phyloP scores from a whole-genome alignment of 2,797 vertebrate species.

The Thalassophryne amazonica region DNA sequence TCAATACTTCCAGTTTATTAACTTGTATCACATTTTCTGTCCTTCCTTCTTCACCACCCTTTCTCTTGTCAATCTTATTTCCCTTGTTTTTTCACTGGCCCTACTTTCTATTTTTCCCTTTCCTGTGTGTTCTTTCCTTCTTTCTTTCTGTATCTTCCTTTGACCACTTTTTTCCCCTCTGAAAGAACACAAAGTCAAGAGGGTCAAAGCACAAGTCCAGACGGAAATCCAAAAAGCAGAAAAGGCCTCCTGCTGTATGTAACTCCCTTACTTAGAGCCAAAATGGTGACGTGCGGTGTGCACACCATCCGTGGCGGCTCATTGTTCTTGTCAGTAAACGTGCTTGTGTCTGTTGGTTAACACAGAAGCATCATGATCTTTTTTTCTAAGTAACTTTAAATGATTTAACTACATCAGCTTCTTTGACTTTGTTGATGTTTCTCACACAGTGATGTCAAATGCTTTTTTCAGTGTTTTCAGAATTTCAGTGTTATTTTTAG shows the following conservation, averaged over 20 bases:
- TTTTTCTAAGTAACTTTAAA: conserved; percentile 29
- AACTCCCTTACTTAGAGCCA: conserved; percentile 59
- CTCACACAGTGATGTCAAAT: conserved; percentile 37
- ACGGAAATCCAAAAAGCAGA: conserved; percentile 89
- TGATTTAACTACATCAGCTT: conserved; percentile 11
- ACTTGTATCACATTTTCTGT: conserved; percentile 51
- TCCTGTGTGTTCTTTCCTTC: not conserved
- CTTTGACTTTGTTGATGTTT: conserved; percentile 6
- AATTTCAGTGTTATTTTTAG: conserved; percentile 12
- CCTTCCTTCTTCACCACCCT: conserved; percentile 29
- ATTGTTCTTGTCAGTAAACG: conserved; percentile 34
- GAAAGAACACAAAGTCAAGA: conserved; percentile 81
- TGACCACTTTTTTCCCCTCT: conserved; percentile 36
- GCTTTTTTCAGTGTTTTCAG: conserved; percentile 15
- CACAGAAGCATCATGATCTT: conserved; percentile 1
- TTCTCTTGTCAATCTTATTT: not conserved
- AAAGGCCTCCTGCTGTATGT: conserved; percentile 85
- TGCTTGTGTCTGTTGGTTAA: conserved; percentile 67
- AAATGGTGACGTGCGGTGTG: conserved; percentile 30
- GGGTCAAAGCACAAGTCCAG: conserved; percentile 82
- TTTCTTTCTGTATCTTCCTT: conserved; percentile 11
- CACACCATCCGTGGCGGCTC: conserved; percentile 28
- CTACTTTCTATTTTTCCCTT: not conserved
- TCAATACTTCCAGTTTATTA: conserved; percentile 54
- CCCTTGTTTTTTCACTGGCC: not conserved